Evolutionary conservation across 1,140 invertebrate genomes (phyloP).

Genomic region (Cydia fagiglandana): DNA sequence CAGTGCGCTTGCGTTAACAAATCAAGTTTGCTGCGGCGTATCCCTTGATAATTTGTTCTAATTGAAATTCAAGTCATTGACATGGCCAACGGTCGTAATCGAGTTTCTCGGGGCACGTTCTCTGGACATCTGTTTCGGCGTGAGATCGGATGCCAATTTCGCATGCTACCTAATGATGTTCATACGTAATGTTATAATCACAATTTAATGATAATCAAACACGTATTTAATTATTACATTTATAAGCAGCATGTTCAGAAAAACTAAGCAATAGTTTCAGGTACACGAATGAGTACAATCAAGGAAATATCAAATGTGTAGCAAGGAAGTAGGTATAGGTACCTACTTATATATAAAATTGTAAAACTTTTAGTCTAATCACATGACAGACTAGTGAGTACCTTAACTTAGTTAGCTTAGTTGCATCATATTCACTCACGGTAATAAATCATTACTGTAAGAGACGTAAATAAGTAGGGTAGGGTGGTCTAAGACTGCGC

Average conservation of each 20-base stretch:
- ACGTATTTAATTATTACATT: neutral
- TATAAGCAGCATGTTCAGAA: neutral
- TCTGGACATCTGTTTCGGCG: conserved; percentile 46
- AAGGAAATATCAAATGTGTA: too few species aligned
- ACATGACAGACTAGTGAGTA: too few species aligned
- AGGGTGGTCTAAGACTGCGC: too few species aligned
- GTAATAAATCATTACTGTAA: too few species aligned
- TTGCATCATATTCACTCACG: too few species aligned
- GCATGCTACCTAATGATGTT: conserved; percentile 11
- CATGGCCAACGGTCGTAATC: conserved; percentile 73
- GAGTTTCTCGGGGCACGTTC: conserved; percentile 64
- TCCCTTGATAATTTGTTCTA: conserved; percentile 79
- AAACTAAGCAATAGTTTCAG: too few species aligned
- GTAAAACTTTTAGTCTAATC: too few species aligned
- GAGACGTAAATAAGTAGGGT: too few species aligned
- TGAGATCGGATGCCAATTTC: conserved; percentile 35
- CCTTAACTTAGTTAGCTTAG: too few species aligned
- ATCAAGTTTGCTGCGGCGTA: conserved; percentile 73
- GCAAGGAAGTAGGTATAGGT: too few species aligned
- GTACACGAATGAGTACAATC: too few species aligned
- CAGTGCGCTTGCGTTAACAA: conserved; percentile 65
- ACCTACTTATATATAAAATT: too few species aligned
- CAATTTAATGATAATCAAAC: neutral
- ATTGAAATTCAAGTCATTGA: conserved; percentile 79
- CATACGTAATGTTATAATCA: conserved; percentile 5